Evolutionary conservation across 2,797 vertebrate species (phyloP).

Genomic region (Champsocephalus esox): DNA sequence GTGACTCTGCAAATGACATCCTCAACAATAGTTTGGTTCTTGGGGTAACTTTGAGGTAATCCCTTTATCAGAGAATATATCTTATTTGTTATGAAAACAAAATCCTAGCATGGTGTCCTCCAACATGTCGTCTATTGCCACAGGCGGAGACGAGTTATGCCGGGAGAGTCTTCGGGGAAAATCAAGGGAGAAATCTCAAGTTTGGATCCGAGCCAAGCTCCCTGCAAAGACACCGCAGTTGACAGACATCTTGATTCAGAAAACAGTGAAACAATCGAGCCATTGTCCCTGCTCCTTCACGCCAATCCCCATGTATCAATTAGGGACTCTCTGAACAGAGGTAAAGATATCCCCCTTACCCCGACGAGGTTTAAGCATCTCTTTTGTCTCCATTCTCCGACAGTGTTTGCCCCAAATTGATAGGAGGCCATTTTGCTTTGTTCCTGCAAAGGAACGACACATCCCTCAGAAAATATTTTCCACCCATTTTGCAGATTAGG

Average conservation of each 20-base stretch:
- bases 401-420: conserved; percentile 75
- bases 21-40: neutral
- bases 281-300: conserved; percentile 75
- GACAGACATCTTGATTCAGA: conserved; percentile 71
- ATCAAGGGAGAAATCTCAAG: conserved; percentile 48
- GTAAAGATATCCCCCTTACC: conserved; percentile 67
- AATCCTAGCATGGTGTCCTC: neutral
- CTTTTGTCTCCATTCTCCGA: conserved; percentile 73
- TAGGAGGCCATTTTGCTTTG: conserved; percentile 74
- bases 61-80: neutral
- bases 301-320: conserved; percentile 69
- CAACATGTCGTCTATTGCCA: neutral
- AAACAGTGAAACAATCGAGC: conserved; percentile 73
- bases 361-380: conserved; percentile 52
- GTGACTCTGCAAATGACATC: neutral
- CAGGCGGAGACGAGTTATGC: neutral
- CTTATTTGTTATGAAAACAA: neutral
- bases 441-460: conserved; percentile 67
- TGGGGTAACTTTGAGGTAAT: neutral
- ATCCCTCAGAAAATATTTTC: conserved; percentile 67
- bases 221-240: conserved; percentile 51
- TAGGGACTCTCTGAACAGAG: conserved; percentile 63
- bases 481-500: conserved; percentile 75
- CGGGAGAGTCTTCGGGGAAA: neutral
- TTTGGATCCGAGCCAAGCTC: conserved; percentile 58